These are phyloP conservation scores for Akabosia matsudoensis DNA, from an alignment of 1,140 invertebrate genomes.

Conservation along the genomic window DNA sequence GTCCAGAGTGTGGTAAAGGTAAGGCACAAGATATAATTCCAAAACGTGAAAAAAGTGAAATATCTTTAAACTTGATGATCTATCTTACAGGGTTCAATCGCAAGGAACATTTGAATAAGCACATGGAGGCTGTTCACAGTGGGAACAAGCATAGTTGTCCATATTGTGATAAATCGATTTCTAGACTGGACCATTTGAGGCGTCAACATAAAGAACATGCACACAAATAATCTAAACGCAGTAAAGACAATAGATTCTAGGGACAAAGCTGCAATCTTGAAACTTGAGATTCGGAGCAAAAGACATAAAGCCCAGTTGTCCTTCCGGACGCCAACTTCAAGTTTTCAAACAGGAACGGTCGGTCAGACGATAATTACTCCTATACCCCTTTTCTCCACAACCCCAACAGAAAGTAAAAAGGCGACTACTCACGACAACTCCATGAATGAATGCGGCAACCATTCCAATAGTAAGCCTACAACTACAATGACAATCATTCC, in stretches of 20 bases:
- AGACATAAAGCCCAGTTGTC: conserved; percentile 38
- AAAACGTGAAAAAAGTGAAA: background rate
- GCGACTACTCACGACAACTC: background rate
- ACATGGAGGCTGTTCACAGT: conserved; percentile 25
- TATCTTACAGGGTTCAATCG: conserved; percentile 13
- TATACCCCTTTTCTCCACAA: background rate
- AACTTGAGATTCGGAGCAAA: conserved; percentile 32
- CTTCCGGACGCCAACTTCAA: conserved; percentile 32
- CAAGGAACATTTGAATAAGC: conserved; percentile 25
- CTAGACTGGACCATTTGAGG: conserved; percentile 12
- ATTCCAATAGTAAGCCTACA: too few species aligned
- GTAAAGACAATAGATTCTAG: background rate
- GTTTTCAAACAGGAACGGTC: background rate
- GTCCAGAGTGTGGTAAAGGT: conserved; percentile 27
- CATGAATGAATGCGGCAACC: too few species aligned
- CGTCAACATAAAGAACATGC: conserved; percentile 27
- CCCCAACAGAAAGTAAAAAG: background rate
- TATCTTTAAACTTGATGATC: background rate
- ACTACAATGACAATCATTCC: background rate
- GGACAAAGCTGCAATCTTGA: conserved; percentile 19
- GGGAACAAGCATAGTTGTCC: conserved; percentile 21
- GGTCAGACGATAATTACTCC: conserved; percentile 14
- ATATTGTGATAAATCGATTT: conserved; percentile 20
- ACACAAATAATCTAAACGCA: too few species aligned
- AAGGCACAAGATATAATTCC: background rate